Evolutionary conservation across 2,797 vertebrate species (phyloP).

Genomic region (Scolopax bukidnonensis): DNA sequence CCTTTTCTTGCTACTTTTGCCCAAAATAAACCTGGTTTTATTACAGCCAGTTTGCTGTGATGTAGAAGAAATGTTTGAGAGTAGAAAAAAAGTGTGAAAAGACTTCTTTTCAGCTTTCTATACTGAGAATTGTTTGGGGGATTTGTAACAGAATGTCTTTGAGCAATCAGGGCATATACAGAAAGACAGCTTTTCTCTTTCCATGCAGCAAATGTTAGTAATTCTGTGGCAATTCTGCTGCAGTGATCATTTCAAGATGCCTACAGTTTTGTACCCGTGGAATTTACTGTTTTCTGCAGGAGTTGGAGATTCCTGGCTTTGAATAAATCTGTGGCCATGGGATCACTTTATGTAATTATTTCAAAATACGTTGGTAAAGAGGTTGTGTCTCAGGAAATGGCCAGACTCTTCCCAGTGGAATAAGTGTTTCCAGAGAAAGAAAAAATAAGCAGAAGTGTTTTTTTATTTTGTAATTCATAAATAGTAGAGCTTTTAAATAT

Average conservation of each 20-base stretch:
- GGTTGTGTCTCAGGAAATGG: background rate
- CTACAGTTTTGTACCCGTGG: background rate
- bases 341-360: background rate
- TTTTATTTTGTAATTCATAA: constrained; percentile 6
- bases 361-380: background rate
- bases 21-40: background rate
- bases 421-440: background rate
- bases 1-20: background rate
- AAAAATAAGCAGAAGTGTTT: background rate
- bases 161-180: background rate
- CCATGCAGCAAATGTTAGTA: background rate
- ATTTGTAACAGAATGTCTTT: background rate
- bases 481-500: constrained; percentile 5
- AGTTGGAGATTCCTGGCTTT: background rate
- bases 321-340: background rate
- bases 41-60: background rate
- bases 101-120: background rate
- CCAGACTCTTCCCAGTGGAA: background rate
- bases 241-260: background rate
- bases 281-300: background rate
- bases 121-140: background rate
- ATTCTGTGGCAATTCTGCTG: background rate
- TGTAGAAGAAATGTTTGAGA: background rate
- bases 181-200: background rate
- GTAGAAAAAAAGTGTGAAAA: background rate